Conservation (phyloP, 2,888 invertebrate genomes). For the Drosophila yooni region DNA sequence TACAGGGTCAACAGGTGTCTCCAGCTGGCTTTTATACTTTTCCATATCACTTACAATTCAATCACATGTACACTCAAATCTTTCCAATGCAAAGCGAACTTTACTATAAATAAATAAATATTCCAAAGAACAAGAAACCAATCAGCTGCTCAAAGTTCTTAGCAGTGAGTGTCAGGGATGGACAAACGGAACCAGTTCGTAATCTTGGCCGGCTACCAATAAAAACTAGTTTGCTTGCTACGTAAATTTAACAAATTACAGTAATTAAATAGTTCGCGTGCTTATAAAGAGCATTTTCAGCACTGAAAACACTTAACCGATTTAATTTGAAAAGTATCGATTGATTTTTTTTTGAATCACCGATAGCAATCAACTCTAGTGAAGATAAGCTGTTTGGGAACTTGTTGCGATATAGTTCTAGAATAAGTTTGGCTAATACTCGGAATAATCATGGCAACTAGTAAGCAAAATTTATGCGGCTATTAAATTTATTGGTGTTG, state of each 20-base stretch:
- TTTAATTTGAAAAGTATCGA: conserved; percentile 14
- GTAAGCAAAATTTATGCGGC: background rate
- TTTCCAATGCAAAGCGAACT: background rate
- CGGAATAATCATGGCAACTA: background rate
- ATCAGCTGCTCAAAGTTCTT: conserved; percentile 48
- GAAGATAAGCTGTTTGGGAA: background rate
- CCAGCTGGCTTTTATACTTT: background rate
- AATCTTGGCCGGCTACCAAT: background rate
- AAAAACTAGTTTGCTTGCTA: background rate
- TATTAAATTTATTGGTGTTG: background rate
- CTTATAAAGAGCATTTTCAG: background rate
- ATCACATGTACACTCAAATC: background rate
- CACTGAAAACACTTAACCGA: background rate
- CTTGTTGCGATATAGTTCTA: too few relatives aligned
- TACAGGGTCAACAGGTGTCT: conserved; percentile 52
- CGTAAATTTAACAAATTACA: background rate
- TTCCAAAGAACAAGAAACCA: conserved; percentile 21
- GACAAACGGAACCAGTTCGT: background rate
- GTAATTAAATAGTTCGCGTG: background rate
- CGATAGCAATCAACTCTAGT: background rate
- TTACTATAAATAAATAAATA: conserved; percentile 4
- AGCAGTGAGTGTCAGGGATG: conserved; percentile 31
- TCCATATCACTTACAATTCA: conserved; percentile 21
- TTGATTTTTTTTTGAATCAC: background rate
- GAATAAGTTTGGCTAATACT: background rate